phyloP scores from a whole-genome alignment of 2,888 invertebrate genomes.

The Ormyrus pomaceus region DNA sequence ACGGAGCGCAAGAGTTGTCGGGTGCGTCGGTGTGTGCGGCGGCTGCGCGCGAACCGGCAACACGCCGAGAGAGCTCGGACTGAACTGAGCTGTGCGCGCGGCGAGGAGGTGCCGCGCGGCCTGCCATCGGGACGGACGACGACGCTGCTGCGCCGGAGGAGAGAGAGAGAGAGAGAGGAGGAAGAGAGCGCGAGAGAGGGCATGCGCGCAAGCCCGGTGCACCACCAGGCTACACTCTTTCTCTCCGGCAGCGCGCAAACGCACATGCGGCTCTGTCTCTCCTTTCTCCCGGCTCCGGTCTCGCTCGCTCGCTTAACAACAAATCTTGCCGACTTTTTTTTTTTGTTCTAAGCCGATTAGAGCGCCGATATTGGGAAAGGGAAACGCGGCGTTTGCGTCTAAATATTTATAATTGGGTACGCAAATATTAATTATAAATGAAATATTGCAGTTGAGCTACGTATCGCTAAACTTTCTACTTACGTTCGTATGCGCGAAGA shows the following conservation, averaged over 20 bases:
- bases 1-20: too few species aligned
- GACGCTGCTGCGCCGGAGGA: conserved; percentile 17
- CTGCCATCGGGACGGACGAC: too few species aligned
- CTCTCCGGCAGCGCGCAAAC: conserved; percentile 6
- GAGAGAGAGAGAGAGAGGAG: conserved; percentile 32
- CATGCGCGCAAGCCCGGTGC: conserved; percentile 43
- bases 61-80: conserved; percentile 68
- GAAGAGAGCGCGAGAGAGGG: conserved; percentile 15
- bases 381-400: too few species aligned
- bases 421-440: too few species aligned
- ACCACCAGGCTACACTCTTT: conserved; percentile 51
- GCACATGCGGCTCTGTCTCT: conserved; percentile 33
- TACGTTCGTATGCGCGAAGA: too few species aligned
- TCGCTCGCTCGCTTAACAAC: too few species aligned
- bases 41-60: conserved; percentile 65
- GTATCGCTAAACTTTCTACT: too few species aligned
- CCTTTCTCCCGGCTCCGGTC: conserved; percentile 2
- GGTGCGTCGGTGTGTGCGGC: background rate
- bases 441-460: too few species aligned
- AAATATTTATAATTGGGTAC: too few species aligned
- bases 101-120: conserved; percentile 5
- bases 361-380: too few species aligned
- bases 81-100: conserved; percentile 62
- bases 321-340: too few species aligned
- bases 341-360: too few species aligned